Conservation (phyloP, 2,797 vertebrate species). For the Clarias pachynema region DNA sequence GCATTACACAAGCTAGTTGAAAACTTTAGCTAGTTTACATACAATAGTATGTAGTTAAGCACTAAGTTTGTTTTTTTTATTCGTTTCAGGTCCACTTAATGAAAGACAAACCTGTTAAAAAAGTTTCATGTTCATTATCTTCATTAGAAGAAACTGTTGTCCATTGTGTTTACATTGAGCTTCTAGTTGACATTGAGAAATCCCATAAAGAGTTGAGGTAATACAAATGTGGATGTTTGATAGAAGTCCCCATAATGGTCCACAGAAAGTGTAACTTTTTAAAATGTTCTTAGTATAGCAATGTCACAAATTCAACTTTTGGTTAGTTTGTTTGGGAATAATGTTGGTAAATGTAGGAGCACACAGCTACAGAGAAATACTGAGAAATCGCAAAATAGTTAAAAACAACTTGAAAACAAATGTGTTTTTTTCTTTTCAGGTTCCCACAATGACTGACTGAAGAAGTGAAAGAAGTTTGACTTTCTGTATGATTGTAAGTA, state of each 20-base stretch:
- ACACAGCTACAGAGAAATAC: neutral
- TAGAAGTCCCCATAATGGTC: neutral
- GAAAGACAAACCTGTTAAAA: neutral
- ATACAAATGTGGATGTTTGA: neutral
- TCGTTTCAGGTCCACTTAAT: neutral
- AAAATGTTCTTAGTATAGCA: neutral
- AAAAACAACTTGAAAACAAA: neutral
- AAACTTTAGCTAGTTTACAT: neutral
- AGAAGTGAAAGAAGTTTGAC: neutral
- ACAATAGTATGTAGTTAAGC: neutral
- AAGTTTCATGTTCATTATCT: neutral
- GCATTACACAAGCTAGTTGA: neutral
- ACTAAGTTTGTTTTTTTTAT: neutral
- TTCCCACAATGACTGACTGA: constrained; percentile 1
- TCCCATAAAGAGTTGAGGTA: neutral
- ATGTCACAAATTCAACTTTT: too few species aligned
- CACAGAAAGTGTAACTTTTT: neutral
- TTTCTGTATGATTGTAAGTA: neutral
- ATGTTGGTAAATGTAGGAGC: neutral
- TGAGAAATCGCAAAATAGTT: too few species aligned
- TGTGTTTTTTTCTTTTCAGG: constrained; percentile 1
- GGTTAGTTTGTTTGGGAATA: neutral
- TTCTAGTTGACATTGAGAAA: neutral
- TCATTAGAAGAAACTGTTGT: neutral
- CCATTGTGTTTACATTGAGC: neutral